Percentiles rank a stretch among this genome's conserved stretches.
Evolutionary conservation across 2,113 vertebrate genomes (phyloP).

Genomic region (Eulemur macaco): DNA sequence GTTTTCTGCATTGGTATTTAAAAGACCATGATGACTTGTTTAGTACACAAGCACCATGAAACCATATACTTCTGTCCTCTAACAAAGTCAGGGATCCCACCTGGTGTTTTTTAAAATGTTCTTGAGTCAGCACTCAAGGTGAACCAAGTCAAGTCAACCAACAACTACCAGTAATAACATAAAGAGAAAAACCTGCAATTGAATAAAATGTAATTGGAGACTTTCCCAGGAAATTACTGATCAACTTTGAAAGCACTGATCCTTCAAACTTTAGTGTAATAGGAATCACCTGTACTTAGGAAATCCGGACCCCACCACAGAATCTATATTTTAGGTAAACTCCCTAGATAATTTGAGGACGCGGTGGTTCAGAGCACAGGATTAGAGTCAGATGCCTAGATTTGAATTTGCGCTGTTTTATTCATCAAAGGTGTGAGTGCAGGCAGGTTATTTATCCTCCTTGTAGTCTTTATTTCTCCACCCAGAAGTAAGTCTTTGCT

Average conservation of each 20-base stretch:
- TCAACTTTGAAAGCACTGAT: not conserved
- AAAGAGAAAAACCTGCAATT: not conserved
- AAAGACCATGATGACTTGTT: slow-evolving; percentile 49
- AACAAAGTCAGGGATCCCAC: slow-evolving; percentile 48
- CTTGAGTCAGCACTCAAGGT: not conserved
- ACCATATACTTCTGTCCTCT: slow-evolving; percentile 22
- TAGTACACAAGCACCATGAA: slow-evolving; percentile 47
- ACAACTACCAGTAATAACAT: not conserved
- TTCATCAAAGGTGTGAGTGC: not conserved
- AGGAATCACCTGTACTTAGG: not conserved
- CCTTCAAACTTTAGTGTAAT: not conserved
- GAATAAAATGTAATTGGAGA: not conserved
- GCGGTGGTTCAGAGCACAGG: not conserved
- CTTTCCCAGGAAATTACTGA: not conserved
- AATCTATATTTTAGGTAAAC: not conserved
- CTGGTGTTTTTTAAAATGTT: slow-evolving; percentile 54
- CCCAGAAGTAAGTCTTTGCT: not conserved
- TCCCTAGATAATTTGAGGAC: not conserved
- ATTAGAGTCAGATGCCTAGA: not conserved
- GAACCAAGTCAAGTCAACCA: not conserved
- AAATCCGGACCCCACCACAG: not conserved
- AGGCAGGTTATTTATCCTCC: not conserved
- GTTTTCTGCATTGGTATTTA: slow-evolving; percentile 36
- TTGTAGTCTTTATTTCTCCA: not conserved
- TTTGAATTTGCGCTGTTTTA: not conserved